These are phyloP conservation scores for Paracanthobrama guichenoti DNA, from an alignment of 2,113 vertebrate species.

Conservation along the genomic window DNA sequence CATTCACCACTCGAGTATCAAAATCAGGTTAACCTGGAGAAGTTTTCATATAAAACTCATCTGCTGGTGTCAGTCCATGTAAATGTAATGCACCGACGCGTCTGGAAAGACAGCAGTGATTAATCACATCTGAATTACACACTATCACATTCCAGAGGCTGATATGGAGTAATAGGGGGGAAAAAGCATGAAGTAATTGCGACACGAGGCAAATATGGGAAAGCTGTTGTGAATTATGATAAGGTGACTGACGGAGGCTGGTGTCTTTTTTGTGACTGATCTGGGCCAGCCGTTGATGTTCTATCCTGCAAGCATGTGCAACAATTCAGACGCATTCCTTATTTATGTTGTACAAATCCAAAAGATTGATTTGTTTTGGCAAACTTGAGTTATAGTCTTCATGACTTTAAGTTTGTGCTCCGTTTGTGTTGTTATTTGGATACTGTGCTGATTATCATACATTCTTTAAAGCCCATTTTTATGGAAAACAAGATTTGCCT, in stretches of 20 bases:
- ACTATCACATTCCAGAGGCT: conserved; percentile 38
- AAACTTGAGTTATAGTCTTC: background rate
- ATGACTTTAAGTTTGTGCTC: background rate
- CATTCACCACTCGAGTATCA: background rate
- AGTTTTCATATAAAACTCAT: background rate
- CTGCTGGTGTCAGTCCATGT: background rate
- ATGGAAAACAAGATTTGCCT: background rate
- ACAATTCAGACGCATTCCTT: background rate
- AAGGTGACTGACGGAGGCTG: background rate
- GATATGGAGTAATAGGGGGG: conserved; percentile 16
- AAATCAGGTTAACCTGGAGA: background rate
- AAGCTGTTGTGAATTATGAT: conserved; percentile 47
- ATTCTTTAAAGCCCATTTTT: background rate
- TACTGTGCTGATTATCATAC: background rate
- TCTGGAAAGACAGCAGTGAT: conserved; percentile 35
- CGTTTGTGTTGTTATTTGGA: background rate
- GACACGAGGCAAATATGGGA: conserved; percentile 52
- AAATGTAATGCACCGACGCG: conserved; percentile 20
- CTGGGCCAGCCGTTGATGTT: background rate
- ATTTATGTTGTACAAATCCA: conserved; percentile 14
- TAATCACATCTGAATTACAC: conserved; percentile 58
- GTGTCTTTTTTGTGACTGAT: conserved; percentile 25
- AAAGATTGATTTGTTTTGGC: conserved; percentile 1
- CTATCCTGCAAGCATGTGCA: background rate
- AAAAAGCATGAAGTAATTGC: conserved; percentile 50